Conservation (phyloP, 2,797 vertebrate species). For the Cryptoblepharus egeriae region DNA sequence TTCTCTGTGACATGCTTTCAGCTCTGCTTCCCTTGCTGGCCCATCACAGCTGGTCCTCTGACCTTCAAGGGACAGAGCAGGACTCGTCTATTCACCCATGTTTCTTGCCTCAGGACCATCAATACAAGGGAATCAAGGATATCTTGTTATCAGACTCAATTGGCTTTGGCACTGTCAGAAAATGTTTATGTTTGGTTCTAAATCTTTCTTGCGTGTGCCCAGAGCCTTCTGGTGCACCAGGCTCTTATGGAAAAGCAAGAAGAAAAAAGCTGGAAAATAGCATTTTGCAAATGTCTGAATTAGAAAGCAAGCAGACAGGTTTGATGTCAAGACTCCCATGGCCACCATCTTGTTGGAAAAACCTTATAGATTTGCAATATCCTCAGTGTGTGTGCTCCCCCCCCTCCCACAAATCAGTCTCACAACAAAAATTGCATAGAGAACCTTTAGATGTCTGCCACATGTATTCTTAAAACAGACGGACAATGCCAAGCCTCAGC, state of each 20-base stretch:
- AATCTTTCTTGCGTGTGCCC: slow-evolving; percentile 55
- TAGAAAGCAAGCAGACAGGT: slow-evolving; percentile 31
- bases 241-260: slow-evolving; percentile 47
- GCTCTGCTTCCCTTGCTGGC: slow-evolving; percentile 63
- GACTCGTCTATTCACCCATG: slow-evolving; percentile 61
- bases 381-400: background rate
- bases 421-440: background rate
- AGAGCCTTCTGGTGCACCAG: slow-evolving; percentile 57
- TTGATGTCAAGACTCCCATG: background rate
- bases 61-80: slow-evolving; percentile 74
- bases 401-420: background rate
- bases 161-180: slow-evolving; percentile 74
- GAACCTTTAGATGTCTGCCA: background rate
- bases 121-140: slow-evolving; percentile 67
- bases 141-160: slow-evolving; percentile 67
- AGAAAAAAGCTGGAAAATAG: slow-evolving; percentile 39
- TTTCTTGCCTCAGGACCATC: slow-evolving; percentile 68
- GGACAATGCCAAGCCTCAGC: background rate
- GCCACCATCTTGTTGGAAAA: background rate
- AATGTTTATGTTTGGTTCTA: slow-evolving; percentile 67
- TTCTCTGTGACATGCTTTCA: slow-evolving; percentile 64
- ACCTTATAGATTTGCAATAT: background rate
- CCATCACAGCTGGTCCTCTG: slow-evolving; percentile 69
- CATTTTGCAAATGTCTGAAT: slow-evolving; percentile 13
- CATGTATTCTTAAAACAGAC: background rate